Percentiles rank a stretch among this genome's conserved stretches.
Conservation (phyloP, 2,113 vertebrate species). For the Ochotona princeps region DNA sequence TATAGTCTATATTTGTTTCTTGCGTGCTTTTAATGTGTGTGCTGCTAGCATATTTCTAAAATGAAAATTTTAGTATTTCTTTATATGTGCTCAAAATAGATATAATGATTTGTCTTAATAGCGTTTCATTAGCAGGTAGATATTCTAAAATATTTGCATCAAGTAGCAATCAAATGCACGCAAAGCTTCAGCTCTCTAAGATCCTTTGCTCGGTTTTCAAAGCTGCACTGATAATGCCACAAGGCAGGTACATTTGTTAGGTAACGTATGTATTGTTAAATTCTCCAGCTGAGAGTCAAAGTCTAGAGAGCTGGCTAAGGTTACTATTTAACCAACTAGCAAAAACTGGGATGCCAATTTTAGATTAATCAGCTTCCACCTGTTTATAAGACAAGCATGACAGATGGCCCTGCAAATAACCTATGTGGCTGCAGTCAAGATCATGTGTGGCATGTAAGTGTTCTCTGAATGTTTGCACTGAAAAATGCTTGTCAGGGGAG, state of each 20-base stretch:
- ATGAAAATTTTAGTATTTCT: background rate
- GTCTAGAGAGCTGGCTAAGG: background rate
- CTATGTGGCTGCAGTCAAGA: background rate
- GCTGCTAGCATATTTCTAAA: background rate
- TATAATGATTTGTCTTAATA: background rate
- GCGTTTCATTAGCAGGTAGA: background rate
- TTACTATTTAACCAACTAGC: background rate
- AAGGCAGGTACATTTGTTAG: background rate
- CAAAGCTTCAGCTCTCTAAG: background rate
- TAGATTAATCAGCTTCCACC: background rate
- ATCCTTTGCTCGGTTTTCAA: background rate
- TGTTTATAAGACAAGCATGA: background rate
- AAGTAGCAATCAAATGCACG: background rate
- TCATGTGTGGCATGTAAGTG: background rate
- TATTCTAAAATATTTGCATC: background rate
- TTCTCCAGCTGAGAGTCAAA: background rate
- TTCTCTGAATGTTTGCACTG: too few species aligned
- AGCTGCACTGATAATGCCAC: background rate
- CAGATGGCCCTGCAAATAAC: background rate
- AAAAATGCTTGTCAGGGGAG: background rate
- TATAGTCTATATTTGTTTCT: background rate
- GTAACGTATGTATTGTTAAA: background rate
- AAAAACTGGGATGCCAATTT: background rate
- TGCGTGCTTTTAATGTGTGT: background rate
- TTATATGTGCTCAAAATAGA: background rate